Evolutionary conservation across 2,888 invertebrate species (phyloP).

Genomic region (Pyrrhia umbra): DNA sequence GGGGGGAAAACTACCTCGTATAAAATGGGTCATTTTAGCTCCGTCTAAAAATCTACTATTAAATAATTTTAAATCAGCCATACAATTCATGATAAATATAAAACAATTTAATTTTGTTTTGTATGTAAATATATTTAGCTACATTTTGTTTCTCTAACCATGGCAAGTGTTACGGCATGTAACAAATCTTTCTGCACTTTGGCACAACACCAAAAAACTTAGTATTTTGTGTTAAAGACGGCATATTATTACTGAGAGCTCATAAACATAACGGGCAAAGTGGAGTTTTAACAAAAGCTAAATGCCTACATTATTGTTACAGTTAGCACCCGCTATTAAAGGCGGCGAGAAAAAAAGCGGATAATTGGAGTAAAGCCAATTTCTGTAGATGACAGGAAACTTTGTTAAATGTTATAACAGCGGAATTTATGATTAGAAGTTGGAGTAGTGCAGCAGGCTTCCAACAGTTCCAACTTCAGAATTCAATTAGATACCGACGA

Average conservation of each 20-base stretch:
- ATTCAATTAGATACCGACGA: conserved; percentile 73
- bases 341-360: conserved; percentile 61
- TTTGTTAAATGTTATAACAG: conserved; percentile 80
- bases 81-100: no score
- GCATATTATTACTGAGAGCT: conserved; percentile 56
- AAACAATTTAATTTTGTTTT: no score
- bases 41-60: no score
- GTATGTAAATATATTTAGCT: no score
- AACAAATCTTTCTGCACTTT: conserved; percentile 64
- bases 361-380: conserved; percentile 76
- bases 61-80: no score
- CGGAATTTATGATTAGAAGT: conserved; percentile 79
- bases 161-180: conserved; percentile 46
- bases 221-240: conserved; percentile 60
- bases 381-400: conserved; percentile 79
- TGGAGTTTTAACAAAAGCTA: conserved; percentile 61
- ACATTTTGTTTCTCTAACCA: conserved; percentile 43
- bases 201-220: conserved; percentile 63
- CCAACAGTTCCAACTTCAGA: conserved; percentile 68
- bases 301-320: conserved; percentile 66
- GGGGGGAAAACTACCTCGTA: no score
- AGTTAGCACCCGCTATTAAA: conserved; percentile 68
- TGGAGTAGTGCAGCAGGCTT: conserved; percentile 69
- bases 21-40: no score
- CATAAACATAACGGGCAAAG: conserved; percentile 62